A percentile compares a stretch with the other conserved stretches of the same genome.
Conservation (phyloP, 2,888 invertebrate species). For the Nephrotoma flavescens region DNA sequence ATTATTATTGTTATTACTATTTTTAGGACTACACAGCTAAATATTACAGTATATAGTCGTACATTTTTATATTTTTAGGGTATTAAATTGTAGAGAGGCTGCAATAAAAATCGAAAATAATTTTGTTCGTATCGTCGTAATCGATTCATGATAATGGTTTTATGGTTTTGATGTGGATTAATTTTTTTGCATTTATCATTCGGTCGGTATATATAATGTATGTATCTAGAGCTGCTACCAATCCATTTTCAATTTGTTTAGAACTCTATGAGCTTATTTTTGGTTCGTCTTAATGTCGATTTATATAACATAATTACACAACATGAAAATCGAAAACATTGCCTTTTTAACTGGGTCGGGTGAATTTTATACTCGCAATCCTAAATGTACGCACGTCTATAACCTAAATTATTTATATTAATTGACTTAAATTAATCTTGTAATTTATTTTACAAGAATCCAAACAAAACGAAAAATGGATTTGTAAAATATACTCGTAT, state of each 20-base stretch:
- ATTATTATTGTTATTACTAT: not conserved
- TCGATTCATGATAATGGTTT: not conserved
- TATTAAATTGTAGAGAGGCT: not conserved
- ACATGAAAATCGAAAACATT: not conserved
- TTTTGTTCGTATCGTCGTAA: not conserved
- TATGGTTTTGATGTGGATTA: not conserved
- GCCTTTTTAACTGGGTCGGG: not conserved
- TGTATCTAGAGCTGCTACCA: not conserved
- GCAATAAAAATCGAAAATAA: not conserved
- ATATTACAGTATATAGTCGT: not conserved
- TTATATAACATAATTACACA: not conserved
- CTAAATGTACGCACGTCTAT: not conserved
- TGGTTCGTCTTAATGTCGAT: too few species aligned
- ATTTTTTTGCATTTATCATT: not conserved
- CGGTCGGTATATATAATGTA: not conserved
- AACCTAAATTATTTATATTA: not conserved
- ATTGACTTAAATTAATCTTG: not conserved
- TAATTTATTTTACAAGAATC: not conserved
- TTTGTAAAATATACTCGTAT: not conserved
- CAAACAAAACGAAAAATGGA: not conserved
- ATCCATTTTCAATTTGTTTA: not conserved
- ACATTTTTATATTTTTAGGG: not conserved
- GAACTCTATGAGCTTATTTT: not conserved
- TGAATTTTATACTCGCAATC: not conserved
- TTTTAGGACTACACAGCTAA: not conserved